These are phyloP conservation scores for Acropternis orthonyx DNA, from an alignment of 2,797 vertebrate species.

Conservation along the genomic window DNA sequence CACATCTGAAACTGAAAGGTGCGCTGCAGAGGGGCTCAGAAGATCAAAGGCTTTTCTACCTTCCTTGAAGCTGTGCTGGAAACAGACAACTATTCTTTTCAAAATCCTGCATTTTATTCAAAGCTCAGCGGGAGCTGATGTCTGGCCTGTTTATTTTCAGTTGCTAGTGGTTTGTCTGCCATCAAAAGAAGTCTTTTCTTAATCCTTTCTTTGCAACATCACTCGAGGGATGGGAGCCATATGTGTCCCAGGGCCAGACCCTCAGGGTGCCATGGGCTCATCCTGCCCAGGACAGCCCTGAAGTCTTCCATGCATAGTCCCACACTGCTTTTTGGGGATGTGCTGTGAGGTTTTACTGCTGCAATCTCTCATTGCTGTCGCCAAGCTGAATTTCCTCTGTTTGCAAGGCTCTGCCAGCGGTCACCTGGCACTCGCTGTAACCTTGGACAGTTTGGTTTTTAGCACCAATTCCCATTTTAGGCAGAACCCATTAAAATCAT, in stretches of 20 bases:
- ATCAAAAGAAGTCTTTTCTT: not conserved
- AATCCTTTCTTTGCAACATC: not conserved
- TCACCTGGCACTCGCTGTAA: accelerated
- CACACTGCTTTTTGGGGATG: not conserved
- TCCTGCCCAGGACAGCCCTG: not conserved
- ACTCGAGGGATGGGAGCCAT: accelerated
- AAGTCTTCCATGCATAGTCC: not conserved
- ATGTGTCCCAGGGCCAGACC: accelerated
- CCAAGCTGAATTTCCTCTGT: not conserved
- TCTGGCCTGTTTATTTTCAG: slow-evolving; percentile 34
- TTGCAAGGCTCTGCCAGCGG: not conserved
- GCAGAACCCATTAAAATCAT: slow-evolving; percentile 46
- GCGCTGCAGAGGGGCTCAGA: not conserved
- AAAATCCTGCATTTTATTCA: slow-evolving; percentile 48
- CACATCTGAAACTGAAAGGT: not conserved
- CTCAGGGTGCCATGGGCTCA: not conserved
- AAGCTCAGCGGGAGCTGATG: slow-evolving; percentile 11
- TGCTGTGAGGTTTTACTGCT: not conserved
- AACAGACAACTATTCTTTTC: slow-evolving; percentile 19
- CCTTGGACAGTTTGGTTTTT: not conserved
- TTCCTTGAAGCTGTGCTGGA: slow-evolving; percentile 50
- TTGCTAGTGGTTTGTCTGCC: not conserved
- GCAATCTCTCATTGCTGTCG: not conserved
- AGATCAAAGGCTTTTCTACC: slow-evolving; percentile 39
- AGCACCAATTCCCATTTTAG: not conserved